phyloP scores from a whole-genome alignment of 92 coral and sea anemone species.

The Phenganax marumi region DNA sequence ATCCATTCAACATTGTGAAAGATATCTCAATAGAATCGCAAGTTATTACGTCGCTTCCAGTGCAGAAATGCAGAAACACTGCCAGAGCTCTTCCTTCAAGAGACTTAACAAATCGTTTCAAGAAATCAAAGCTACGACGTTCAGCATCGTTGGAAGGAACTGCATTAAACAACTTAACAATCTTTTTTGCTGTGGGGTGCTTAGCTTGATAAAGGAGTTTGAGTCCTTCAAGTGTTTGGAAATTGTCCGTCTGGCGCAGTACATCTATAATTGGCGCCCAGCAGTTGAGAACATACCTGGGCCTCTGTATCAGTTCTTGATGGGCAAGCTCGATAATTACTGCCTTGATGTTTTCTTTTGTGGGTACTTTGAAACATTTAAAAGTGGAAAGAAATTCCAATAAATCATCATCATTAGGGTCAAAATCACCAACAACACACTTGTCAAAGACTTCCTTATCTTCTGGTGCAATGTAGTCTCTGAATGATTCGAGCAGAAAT shows the following conservation, averaged over 20 bases:
- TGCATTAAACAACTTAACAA: constrained; percentile 26
- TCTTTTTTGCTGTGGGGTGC: constrained; percentile 44
- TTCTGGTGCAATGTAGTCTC: constrained; percentile 48
- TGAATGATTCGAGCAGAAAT: constrained; percentile 49
- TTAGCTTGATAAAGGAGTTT: constrained; percentile 15
- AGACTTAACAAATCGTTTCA: constrained; percentile 36
- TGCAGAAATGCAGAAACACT: constrained; percentile 42
- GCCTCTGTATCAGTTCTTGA: constrained; percentile 64
- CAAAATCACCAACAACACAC: constrained; percentile 21
- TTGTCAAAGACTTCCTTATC: constrained; percentile 55
- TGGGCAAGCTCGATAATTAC: constrained; percentile 58
- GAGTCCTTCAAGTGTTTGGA: constrained; percentile 36
- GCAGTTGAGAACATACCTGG: constrained; percentile 60
- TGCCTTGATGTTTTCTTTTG: constrained; percentile 43
- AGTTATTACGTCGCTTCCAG: constrained; percentile 31
- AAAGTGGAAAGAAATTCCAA: constrained; percentile 49
- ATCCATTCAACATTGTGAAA: constrained; percentile 13
- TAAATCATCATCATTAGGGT: constrained; percentile 44
- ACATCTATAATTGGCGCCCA: constrained; percentile 51
- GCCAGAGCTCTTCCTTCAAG: constrained; percentile 36
- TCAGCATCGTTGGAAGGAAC: constrained; percentile 22
- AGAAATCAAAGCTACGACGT: constrained; percentile 20
- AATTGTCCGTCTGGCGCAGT: constrained; percentile 18
- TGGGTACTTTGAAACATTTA: constrained; percentile 48
- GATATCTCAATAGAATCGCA: constrained; percentile 13